Evolutionary conservation across 2,797 vertebrate genomes (phyloP), one percentile per base, ranked within the genome.

Genomic region (Gymnocypris eckloni): DNA sequence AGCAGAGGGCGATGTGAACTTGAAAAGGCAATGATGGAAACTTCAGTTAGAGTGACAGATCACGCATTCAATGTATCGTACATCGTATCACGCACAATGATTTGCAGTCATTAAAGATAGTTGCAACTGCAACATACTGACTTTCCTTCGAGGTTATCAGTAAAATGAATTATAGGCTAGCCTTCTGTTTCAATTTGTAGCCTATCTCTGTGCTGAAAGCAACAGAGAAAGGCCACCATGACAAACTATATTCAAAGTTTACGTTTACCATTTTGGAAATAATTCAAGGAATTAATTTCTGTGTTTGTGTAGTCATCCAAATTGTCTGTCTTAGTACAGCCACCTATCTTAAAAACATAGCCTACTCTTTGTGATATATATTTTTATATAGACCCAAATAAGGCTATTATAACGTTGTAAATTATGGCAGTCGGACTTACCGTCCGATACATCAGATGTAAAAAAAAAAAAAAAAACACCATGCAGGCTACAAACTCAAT

Each of bases 1-100:
- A 79, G 83, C 52, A 85, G 83, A 70, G 64, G 83, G 83, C 83
- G 39, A 70, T 79, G 50, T n/a, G 22, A 56, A 28, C 37, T 54
- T 77, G 18, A 54, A 76, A 28, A 8, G 54, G 56, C 13, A 61
- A 64, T 28, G 16, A 59, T 1, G 39, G 22, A 79, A 28, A 64
- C 56, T 45, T 45, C 22, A 79, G n/a, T 64, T 9, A 61, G 22
- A 79, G 5, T 25, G 18, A 16, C 18, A 22, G 10, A 6, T 4
- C 39, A 10, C 45, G 4, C 54, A 11, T 43, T 8, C 8, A 64
- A 4, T 22, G 28, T 77, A 0, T 11, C 15, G 16, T 45, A 43
- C 12, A 64, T 45, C 16, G 56, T 52, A 9, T 50, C 28, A 39
- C 37, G 22, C 37, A 28, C n/a, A 61, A 9, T 1, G 1, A 28